Evolutionary conservation across 2,113 vertebrate species (phyloP).

Genomic region (Lontra canadensis): DNA sequence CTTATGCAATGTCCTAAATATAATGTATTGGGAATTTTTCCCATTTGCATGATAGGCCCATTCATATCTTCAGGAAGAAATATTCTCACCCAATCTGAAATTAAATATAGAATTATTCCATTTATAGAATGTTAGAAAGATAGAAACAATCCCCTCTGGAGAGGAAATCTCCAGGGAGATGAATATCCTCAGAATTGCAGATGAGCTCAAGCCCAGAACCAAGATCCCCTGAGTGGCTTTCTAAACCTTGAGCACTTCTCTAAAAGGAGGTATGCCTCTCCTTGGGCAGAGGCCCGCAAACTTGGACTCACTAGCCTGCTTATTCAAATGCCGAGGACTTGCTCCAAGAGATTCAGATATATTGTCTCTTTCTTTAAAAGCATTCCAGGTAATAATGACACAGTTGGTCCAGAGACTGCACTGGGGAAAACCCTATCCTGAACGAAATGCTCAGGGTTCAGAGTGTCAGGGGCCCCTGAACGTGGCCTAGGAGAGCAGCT

Average conservation of each 20-base stretch:
- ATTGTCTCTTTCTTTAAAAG: background rate
- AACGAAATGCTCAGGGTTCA: background rate
- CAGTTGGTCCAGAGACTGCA: background rate
- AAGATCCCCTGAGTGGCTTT: background rate
- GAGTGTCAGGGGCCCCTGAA: background rate
- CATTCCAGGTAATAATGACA: background rate
- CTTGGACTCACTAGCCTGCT: background rate
- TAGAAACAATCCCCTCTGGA: background rate
- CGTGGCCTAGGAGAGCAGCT: background rate
- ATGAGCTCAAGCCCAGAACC: background rate
- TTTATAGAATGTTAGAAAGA: constrained; percentile 11
- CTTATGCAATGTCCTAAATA: constrained; percentile 26
- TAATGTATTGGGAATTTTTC: background rate
- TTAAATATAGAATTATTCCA: constrained; percentile 29
- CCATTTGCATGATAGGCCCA: background rate
- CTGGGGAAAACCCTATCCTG: background rate
- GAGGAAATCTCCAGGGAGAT: background rate
- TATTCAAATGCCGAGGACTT: background rate
- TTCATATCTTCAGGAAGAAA: background rate
- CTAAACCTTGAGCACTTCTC: background rate
- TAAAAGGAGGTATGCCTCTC: background rate
- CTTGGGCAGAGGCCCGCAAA: background rate
- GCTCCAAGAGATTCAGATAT: background rate
- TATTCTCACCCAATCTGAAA: background rate
- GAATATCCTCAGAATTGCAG: constrained; percentile 13